Evolutionary conservation across 2,113 vertebrate species (phyloP), one percentile per base, ranked within the genome.

Genomic region (Haplotaxodon microlepis): DNA sequence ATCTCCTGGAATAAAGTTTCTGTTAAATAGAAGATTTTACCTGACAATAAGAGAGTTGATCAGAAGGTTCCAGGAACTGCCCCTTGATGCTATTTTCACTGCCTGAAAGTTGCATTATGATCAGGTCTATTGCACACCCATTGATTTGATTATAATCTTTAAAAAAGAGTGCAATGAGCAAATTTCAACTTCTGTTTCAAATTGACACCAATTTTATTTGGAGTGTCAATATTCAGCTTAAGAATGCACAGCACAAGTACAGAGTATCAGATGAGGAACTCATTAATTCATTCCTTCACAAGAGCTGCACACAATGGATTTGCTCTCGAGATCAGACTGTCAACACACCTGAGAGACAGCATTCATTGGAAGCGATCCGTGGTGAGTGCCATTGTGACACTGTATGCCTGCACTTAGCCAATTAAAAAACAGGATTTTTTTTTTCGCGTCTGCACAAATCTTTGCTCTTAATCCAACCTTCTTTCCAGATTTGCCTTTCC

Each of bases 271-370:
- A 76, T 47, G 24, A 76, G 71, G 24, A 76, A 17, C 71, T 29
- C 71, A 47, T 76, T 73, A 24, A 73, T 27, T 73, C 69, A 47
- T 73, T 76, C 19, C 19, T 38, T 69, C 71, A 47, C 40, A 19
- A 29, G 24, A 29, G 42, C 42, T 50, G 24, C 10, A 31, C n/a
- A 31, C 27, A 19, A 31, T n/a, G 24, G 27, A 50, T 78, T 78
- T 78, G 71, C 45, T 78, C 45, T 31, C 10, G 5, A 5, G 42
- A 78, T 78, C 24, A 78, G 27, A 31, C 27, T 47, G 24, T 50
- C 45, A 78, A 31, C 71, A 27, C 16, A 24, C 24, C 71, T 29
- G 14, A 78, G 71, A 5, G 42, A 19, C 14, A 5, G 14, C 9
- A 19, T 78, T 78, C 24, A 78, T 12, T 78, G 42, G 24, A 76